Percentiles rank a stretch among this genome's conserved stretches.
These are phyloP conservation scores for Natator depressus DNA, from an alignment of 2,113 vertebrate species.

Conservation along the genomic window DNA sequence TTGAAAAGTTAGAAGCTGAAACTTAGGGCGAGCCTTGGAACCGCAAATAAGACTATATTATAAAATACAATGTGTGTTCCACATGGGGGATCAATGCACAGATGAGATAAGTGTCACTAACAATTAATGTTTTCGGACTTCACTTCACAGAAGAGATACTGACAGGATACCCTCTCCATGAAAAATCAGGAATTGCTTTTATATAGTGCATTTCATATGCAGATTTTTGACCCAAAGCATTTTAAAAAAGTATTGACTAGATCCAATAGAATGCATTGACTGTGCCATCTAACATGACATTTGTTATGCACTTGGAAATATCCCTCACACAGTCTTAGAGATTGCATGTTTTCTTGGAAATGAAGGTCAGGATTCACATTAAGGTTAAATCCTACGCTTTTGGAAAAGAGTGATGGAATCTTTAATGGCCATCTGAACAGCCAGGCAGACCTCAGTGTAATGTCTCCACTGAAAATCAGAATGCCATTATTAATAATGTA, in stretches of 20 bases:
- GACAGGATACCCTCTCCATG: background rate
- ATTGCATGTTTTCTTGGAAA: constrained; percentile 43
- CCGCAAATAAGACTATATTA: background rate
- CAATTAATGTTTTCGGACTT: background rate
- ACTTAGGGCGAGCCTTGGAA: background rate
- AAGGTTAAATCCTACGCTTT: constrained; percentile 1
- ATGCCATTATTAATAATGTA: constrained; percentile 54
- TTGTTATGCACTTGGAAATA: background rate
- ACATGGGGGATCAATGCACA: background rate
- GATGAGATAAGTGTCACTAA: background rate
- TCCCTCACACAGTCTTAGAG: background rate
- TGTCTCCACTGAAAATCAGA: constrained; percentile 50
- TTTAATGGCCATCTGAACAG: constrained; percentile 36
- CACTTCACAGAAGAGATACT: background rate
- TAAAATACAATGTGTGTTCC: background rate
- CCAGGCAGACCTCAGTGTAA: background rate
- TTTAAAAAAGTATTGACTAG: background rate
- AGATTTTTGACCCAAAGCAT: background rate
- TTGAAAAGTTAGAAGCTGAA: background rate
- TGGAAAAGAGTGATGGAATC: constrained; percentile 9
- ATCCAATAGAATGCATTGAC: background rate
- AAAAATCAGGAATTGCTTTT: background rate
- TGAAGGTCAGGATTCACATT: constrained; percentile 33
- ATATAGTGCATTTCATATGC: background rate
- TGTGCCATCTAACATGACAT: background rate